Evolutionary conservation across 2,888 invertebrate species (phyloP).

Genomic region (Nephrocerus scutellatus): DNA sequence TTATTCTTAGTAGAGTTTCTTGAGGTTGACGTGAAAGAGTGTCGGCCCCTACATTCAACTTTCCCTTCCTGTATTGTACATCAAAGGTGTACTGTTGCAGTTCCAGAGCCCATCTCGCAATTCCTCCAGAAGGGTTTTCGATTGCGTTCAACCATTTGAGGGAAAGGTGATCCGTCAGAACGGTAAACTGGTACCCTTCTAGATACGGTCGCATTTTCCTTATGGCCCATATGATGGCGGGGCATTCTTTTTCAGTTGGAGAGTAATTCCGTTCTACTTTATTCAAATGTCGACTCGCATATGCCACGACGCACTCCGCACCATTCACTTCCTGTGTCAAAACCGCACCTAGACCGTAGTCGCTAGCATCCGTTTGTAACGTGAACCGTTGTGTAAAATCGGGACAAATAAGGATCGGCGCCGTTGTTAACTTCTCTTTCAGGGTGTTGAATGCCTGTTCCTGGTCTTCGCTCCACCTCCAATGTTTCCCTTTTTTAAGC

Average conservation of each 20-base stretch:
- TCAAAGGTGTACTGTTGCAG: slow-evolving; percentile 15
- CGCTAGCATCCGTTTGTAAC: slow-evolving; percentile 14
- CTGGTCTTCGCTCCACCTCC: neutral
- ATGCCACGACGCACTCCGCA: slow-evolving; percentile 5
- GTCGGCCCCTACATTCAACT: slow-evolving; percentile 11
- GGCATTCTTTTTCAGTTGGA: slow-evolving; percentile 18
- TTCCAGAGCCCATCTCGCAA: slow-evolving; percentile 18
- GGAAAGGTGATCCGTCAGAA: slow-evolving; percentile 19
- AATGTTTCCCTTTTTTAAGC: neutral
- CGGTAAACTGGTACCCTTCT: slow-evolving; percentile 10
- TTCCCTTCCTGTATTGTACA: slow-evolving; percentile 10
- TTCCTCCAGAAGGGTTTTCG: slow-evolving; percentile 13
- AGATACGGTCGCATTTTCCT: slow-evolving; percentile 16
- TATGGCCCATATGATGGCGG: slow-evolving; percentile 17
- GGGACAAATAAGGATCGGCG: slow-evolving; percentile 7
- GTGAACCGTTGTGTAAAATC: slow-evolving; percentile 6
- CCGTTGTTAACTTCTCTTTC: slow-evolving; percentile 6
- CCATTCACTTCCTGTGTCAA: slow-evolving; percentile 7
- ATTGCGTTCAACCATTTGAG: slow-evolving; percentile 17
- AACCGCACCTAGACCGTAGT: slow-evolving; percentile 5
- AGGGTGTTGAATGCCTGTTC: slow-evolving; percentile 3
- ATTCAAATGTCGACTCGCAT: slow-evolving; percentile 12
- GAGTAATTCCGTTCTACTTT: slow-evolving; percentile 16
- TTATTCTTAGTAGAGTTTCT: no score
- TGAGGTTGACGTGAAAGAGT: slow-evolving; percentile 8